Evolutionary conservation across 2,797 vertebrate species (phyloP), one percentile per base, ranked within the genome.

Genomic region (Spheniscus humboldti): DNA sequence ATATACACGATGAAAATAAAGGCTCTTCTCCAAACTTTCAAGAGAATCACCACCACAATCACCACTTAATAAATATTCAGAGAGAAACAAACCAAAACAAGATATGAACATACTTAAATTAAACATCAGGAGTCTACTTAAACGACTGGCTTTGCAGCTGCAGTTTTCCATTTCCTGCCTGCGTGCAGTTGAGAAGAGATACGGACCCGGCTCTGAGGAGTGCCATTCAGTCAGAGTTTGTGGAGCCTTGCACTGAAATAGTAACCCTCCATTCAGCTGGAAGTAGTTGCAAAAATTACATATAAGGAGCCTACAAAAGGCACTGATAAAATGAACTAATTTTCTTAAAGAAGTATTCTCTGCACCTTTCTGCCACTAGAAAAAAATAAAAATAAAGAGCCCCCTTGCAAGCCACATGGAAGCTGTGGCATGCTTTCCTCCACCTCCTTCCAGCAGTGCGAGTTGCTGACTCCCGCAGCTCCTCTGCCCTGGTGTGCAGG

Each of bases 61-160:
- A 85, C 39, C 45, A 73, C 57, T 86, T 80, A 92, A 76, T 91
- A 94, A 92, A 90, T 91, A 86, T 63, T 86, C 89, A 68, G 77
- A 86, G 64, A 74, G 53, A 60, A 93, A 80, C 18, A 90, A 93
- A 91, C 37, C 23, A 25, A 90, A 93, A 31, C 33, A 85, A 94
- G 86, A 56, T 33, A 77, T 3, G 20, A 93, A 89, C 27, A 41
- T 22, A 74, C 8, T 59, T 41, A 76, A 63, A 91, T 53, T 31
- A 60, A 90, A 85, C 86, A 1, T 22, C n/a, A 57, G 31, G 14
- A n/a, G 11, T 48, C 39, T 57, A 22, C 13, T 84, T 55, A 57
- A 87, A n/a, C 0, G 2, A 45, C 13, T 62, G 50, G n/a, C n/a
- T 90, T 66, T 57, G 53, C 64, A 60, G 77, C 79, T 56, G 23